A percentile compares a stretch with the other conserved stretches of the same genome.
These are phyloP conservation scores for Melanotaenia trifasciata DNA, from an alignment of 2,797 vertebrate genomes.

Conservation along the genomic window DNA sequence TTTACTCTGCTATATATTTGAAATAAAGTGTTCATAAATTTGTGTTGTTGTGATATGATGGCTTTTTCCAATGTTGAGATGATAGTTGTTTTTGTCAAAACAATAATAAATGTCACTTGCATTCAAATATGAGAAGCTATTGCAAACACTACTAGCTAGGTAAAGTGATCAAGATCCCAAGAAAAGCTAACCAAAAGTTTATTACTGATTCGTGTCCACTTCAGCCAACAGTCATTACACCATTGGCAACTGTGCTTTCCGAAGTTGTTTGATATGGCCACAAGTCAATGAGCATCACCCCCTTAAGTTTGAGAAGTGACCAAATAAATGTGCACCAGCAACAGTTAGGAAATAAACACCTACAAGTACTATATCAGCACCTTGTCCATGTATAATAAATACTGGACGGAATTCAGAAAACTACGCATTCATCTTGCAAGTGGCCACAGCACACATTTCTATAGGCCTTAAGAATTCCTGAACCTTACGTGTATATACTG, in stretches of 20 bases:
- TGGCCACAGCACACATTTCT: not conserved
- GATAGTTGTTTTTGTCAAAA: not conserved
- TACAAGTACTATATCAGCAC: not conserved
- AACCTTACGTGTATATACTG: too few relatives aligned
- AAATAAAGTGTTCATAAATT: constrained; percentile 54
- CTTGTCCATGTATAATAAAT: too few relatives aligned
- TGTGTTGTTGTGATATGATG: not conserved
- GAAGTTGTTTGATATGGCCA: not conserved
- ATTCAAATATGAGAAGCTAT: too few relatives aligned
- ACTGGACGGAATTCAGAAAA: too few relatives aligned
- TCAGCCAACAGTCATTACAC: not conserved
- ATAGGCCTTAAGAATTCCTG: not conserved
- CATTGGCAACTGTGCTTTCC: not conserved
- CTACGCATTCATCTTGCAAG: not conserved
- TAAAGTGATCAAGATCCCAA: too few relatives aligned
- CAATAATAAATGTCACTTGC: too few relatives aligned
- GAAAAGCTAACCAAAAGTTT: not conserved
- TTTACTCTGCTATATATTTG: constrained; percentile 14
- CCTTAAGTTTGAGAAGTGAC: not conserved
- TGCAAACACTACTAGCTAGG: too few relatives aligned
- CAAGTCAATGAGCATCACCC: not conserved
- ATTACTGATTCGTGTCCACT: not conserved
- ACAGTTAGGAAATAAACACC: not conserved
- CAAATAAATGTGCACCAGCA: not conserved
- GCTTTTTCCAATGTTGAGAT: not conserved